Base-by-base conservation (phyloP, 1,140 invertebrate genomes). In the Dendroctonus ponderosae region DNA sequence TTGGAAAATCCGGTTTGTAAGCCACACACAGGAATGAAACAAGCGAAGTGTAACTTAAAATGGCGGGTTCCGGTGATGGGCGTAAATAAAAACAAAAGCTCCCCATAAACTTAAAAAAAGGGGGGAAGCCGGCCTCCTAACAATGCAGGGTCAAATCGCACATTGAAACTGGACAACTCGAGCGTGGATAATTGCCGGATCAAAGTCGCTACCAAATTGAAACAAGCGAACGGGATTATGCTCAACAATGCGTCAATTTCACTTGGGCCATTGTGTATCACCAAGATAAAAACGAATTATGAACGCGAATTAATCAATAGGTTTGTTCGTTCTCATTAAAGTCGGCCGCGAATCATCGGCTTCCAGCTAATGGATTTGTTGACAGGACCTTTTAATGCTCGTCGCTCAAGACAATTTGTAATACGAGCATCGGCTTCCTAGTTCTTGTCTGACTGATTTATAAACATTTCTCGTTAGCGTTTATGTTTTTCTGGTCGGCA, bases 381-480 rank as follows among this genome's bases (percentile, higher is more conserved):
- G 46, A 60, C 58, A 50, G 58, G 44, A 12, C 54, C 39, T 6
- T 57, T 57, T 49, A 49, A 60, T 49, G 58, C 40, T 41, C 26
- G 26, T 26, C 12, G 44, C 58, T 52, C 50, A 12, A 46, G 58
- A 41, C 44, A 60, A 60, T 50, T 48, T 60, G 44, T 60, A 50
- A 48, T 60, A 38, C 43, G 43, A 54, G 14, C 52, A 39, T 6
- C 7, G n/a, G 0, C 52, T 54, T 54, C 52, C 26, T 37, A 26
- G 52, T 39, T n/a, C 40, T 54, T 54, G n/a, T 54, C 26, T 39
- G 52, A 39, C 40, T 60, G 58, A 60, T 60, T 60, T 60, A 60
- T 60, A 60, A 60, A 60, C 58, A 60, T 39, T 60, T 49, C 58
- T 60, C 44, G 44, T 48, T 60, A 60, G 37, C 54, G 12, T 57